Conservation (phyloP, 2,113 vertebrate species). For the Apus apus region DNA sequence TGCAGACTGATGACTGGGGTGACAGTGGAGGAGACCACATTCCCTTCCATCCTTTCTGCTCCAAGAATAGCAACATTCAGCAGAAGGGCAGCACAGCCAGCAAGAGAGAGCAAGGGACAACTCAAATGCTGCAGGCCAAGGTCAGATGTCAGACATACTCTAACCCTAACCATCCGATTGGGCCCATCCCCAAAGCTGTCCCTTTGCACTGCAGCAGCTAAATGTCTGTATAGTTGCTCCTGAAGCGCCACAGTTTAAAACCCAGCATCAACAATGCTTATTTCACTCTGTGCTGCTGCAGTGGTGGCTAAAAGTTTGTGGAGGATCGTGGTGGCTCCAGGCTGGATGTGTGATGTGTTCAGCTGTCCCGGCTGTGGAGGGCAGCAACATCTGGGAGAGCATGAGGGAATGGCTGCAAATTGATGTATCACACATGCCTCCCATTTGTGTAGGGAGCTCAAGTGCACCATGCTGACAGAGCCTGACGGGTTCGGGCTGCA, state of each 20-base stretch:
- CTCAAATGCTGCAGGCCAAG: neutral
- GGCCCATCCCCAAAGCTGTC: neutral
- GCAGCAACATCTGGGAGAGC: constrained; percentile 54
- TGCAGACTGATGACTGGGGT: neutral
- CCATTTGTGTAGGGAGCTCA: neutral
- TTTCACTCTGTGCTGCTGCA: neutral
- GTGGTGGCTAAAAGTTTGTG: neutral
- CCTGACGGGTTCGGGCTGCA: neutral
- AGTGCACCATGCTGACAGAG: neutral
- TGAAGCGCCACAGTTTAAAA: neutral
- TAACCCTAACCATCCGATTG: neutral
- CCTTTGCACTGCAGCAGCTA: neutral
- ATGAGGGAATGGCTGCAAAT: constrained; percentile 16
- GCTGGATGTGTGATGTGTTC: neutral
- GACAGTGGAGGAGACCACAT: rapidly evolving
- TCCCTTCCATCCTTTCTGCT: neutral
- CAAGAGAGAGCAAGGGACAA: neutral
- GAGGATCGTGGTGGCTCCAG: rapidly evolving
- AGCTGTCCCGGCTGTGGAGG: neutral
- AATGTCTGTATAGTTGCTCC: neutral
- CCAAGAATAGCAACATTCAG: neutral
- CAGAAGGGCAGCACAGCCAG: neutral
- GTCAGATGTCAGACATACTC: rapidly evolving
- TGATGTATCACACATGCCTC: constrained; percentile 49
- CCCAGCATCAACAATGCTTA: neutral